phyloP scores from a whole-genome alignment of 2,113 vertebrate genomes.

The Eulacestoma nigropectus region DNA sequence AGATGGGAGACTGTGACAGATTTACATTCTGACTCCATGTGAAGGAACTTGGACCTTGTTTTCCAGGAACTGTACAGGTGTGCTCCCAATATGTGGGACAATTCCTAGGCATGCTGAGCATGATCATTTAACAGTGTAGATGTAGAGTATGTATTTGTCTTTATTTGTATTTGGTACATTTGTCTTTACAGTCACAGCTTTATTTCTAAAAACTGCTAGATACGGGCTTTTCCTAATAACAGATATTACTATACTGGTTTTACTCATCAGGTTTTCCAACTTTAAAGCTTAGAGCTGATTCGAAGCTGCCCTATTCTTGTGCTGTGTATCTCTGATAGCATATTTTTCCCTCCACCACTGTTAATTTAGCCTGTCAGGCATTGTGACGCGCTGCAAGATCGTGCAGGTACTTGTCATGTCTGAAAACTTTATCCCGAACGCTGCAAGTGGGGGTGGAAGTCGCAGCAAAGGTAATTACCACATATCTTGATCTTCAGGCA shows the following conservation, averaged over 20 bases:
- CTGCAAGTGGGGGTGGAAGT: background rate
- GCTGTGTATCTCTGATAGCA: background rate
- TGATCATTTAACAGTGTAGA: background rate
- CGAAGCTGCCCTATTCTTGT: background rate
- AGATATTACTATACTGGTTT: background rate
- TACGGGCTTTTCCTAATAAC: background rate
- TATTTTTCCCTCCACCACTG: background rate
- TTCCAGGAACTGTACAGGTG: background rate
- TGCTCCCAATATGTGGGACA: background rate
- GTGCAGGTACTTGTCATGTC: background rate
- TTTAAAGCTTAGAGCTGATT: background rate
- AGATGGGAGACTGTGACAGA: background rate
- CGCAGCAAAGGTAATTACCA: background rate
- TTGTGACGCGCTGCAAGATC: background rate
- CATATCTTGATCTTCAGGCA: background rate
- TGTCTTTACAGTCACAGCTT: background rate
- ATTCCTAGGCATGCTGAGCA: background rate
- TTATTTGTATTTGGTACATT: fast-evolving
- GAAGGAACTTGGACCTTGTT: background rate
- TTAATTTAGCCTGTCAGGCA: background rate
- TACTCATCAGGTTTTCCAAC: background rate
- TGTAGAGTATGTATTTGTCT: background rate
- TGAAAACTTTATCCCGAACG: background rate
- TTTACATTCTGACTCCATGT: background rate
- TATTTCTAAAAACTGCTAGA: background rate